Evolutionary conservation across 2,113 vertebrate species (phyloP).

Genomic region (Fulmarus glacialis): DNA sequence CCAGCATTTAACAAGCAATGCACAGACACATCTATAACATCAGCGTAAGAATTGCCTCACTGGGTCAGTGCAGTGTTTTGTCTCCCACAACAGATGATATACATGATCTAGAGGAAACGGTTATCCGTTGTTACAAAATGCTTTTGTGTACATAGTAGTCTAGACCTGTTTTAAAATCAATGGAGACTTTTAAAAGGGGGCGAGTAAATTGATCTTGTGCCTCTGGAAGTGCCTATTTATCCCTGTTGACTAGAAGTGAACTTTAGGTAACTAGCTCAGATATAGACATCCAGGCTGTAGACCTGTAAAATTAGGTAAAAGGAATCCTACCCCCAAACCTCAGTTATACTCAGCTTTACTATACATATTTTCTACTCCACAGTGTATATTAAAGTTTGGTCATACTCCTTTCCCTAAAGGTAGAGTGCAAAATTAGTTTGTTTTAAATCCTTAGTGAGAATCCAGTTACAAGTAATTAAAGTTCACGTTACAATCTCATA

Average conservation of each 20-base stretch:
- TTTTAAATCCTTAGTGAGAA: constrained; percentile 31
- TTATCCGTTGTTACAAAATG: background rate
- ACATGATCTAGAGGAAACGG: background rate
- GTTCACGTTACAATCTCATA: constrained; percentile 22
- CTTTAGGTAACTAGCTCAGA: background rate
- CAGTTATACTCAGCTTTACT: background rate
- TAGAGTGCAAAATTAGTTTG: constrained; percentile 33
- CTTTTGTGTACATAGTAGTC: background rate
- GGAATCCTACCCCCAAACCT: background rate
- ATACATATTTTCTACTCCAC: background rate
- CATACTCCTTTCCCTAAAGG: constrained; percentile 25
- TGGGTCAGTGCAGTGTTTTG: background rate
- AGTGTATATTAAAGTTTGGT: background rate
- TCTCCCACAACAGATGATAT: background rate
- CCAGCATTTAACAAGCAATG: background rate
- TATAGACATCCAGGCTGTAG: background rate
- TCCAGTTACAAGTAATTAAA: constrained; percentile 54
- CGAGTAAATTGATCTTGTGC: background rate
- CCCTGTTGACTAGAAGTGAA: background rate
- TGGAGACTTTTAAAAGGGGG: background rate
- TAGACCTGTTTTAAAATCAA: background rate
- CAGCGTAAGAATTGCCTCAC: background rate
- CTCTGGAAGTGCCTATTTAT: background rate
- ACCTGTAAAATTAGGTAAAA: background rate
- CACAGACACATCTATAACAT: background rate